Percentiles rank a stretch among this genome's conserved stretches.
phyloP scores from a whole-genome alignment of 2,113 vertebrate genomes.

The Tautogolabrus adspersus region DNA sequence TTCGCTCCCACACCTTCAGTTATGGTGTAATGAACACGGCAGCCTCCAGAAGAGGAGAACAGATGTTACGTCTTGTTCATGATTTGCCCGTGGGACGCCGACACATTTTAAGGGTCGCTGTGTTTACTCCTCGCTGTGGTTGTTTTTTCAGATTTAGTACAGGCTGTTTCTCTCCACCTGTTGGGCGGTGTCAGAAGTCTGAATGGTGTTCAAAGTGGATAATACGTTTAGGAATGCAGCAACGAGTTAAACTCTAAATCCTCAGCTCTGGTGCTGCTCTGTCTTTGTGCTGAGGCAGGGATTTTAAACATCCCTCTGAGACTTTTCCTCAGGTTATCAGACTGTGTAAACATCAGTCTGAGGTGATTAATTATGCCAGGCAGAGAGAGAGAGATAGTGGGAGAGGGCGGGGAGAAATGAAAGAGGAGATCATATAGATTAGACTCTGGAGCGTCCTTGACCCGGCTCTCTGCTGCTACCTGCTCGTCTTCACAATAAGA shows the following conservation, averaged over 20 bases:
- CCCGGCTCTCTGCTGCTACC: conserved; percentile 55
- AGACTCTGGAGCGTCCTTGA: conserved; percentile 67
- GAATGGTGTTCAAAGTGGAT: conserved; percentile 21
- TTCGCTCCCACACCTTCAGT: background rate
- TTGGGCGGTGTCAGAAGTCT: conserved; percentile 5
- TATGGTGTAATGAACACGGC: background rate
- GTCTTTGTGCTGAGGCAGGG: conserved; percentile 63
- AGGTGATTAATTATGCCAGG: conserved; percentile 73
- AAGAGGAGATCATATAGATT: conserved; percentile 58
- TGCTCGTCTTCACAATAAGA: conserved; percentile 70
- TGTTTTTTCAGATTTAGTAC: conserved; percentile 5
- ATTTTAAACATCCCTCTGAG: conserved; percentile 45
- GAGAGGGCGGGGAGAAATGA: background rate
- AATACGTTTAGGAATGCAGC: conserved; percentile 14
- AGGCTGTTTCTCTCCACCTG: background rate
- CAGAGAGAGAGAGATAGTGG: conserved; percentile 33
- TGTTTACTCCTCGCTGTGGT: conserved; percentile 3
- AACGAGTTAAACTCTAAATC: conserved; percentile 46
- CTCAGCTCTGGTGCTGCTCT: conserved; percentile 41
- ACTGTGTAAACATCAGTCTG: conserved; percentile 74
- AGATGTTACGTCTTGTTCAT: background rate
- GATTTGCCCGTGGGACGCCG: background rate
- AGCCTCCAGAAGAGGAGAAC: background rate
- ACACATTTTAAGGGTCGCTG: too few relatives aligned
- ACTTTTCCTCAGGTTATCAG: conserved; percentile 63